Base-by-base conservation (phyloP, 1,140 invertebrate species). In the Leptonema lineaticorne region DNA sequence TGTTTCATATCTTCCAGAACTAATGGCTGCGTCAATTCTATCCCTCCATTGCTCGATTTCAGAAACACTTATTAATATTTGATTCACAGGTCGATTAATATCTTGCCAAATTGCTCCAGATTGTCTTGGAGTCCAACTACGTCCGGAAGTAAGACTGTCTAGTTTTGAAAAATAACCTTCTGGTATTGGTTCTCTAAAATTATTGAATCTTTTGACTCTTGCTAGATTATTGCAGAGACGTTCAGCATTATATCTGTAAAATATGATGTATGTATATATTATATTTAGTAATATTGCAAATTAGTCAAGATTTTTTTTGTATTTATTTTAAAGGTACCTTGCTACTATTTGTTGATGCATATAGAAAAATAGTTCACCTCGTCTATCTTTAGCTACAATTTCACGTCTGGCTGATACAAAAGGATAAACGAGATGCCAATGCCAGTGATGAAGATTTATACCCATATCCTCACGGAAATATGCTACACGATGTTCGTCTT, bases 311-410 rank as follows among this genome's bases (percentile, higher is more conserved):
- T 6, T 11, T 33, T n/a, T n/a, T 41, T 41, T 11, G 16, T 2
- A 41, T 41, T 41, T 11, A 6, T 11, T 3, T 41, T 41, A 3
- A 41, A 5, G 16, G 6, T 77, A 82, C 82, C 83, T 76, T 4
- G 82, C 83, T 60, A 87, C 78, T 7, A 90, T 85, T 74, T 89
- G 88, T 71, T 89, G 86, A 75, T 91, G 89, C 87, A 89, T 89
- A 75, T 89, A 90, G 74, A 85, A 90, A 76, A 90, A 90, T 0
- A 91, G 80, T 76, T 91, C 89, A n/a, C 89, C 89, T 26, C 88
- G 83, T 37, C 89, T 81, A 75, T 90, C 86, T 75, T 88, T 89
- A 26, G 79, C 78, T 3, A 86, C 84, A 20, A 86, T 81, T 28
- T 77, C 76, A 0, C 28, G 41, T 2, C 81, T 75, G 45, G 74